Percentiles rank a stretch among this genome's conserved stretches.
Evolutionary conservation across 2,113 vertebrate species (phyloP).

Genomic region (Apistogramma diplotaenia): DNA sequence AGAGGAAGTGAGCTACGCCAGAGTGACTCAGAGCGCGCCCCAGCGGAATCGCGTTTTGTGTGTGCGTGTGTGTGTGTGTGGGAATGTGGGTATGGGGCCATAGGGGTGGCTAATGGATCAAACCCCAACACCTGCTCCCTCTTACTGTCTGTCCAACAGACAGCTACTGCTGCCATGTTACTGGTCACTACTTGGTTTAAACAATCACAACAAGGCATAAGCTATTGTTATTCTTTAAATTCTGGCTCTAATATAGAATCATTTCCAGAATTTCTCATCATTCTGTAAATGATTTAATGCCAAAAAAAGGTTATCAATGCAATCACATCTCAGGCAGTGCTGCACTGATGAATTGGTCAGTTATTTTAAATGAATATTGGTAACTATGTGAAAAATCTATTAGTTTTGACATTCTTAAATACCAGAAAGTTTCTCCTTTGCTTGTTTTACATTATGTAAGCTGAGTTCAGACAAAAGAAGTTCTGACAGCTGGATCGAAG

Average conservation of each 20-base stretch:
- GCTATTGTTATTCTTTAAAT: background rate
- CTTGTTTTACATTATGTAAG: background rate
- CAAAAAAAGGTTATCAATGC: background rate
- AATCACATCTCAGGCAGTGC: background rate
- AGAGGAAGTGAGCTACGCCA: constrained; percentile 61
- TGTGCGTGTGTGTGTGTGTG: background rate
- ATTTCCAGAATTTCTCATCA: background rate
- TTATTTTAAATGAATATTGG: background rate
- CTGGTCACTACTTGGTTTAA: background rate
- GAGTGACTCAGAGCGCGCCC: constrained; percentile 47
- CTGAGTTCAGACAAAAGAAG: background rate
- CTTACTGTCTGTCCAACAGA: constrained; percentile 13
- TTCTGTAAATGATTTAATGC: background rate
- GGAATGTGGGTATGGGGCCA: background rate
- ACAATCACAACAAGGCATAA: constrained; percentile 3
- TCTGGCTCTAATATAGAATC: background rate
- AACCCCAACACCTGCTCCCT: constrained; percentile 64
- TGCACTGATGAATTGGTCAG: background rate
- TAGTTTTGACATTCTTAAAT: background rate
- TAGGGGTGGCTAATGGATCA: constrained; percentile 50
- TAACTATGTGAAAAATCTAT: background rate
- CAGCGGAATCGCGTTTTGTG: constrained; percentile 2
- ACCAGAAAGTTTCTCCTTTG: background rate
- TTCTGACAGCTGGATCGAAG: background rate
- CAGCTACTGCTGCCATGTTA: constrained; percentile 45